Base-by-base conservation (phyloP, 2,888 invertebrate genomes). In the Phasia obesa region DNA sequence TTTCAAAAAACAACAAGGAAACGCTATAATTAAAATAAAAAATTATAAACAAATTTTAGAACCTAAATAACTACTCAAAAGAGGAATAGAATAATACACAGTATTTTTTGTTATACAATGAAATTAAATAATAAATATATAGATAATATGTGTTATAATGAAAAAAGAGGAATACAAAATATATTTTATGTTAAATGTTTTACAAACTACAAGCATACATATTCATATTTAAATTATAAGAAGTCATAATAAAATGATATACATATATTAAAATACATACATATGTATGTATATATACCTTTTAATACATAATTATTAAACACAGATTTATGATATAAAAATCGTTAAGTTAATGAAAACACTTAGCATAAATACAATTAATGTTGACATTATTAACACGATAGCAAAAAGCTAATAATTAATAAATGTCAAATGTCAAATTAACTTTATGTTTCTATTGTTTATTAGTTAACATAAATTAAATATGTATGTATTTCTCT, bases 51-150 rank as follows among this genome's bases (percentile, higher is more conserved):
- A 73, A 64, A 35, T 53, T 57, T 65, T 57, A 65, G 35, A 38
- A 55, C 44, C 23, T 69, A 60, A 44, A 57, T 25, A 65, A 73
- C 25, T 71, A 76, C 57, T 57, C 59, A 57, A 75, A 59, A 73
- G 27, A 60, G 51, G 38, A 42, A 71, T 49, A 65, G 11, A 11
- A 35, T 35, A 35, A 35, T 71, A 60, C 51, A 64, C 57, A 67
- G 55, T 71, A 73, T 77, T 76, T 69, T 81, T 76, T 67, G 53
- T 64, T 64, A 75, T 42, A 75, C 75, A 47, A 57, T 62, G 27
- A 64, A 70, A 49, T 75, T 57, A 38, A 49, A 64, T 49, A 67
- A 60, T 42, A 53, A 62, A 62, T 44, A 55, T 60, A 60, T 27
- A 51, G 11, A 70, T 51, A 47, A 31, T 67, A 55, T 17, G 7